Base-by-base conservation (phyloP, 2,113 vertebrate genomes). In the Brachyhypopomus occidentalis region DNA sequence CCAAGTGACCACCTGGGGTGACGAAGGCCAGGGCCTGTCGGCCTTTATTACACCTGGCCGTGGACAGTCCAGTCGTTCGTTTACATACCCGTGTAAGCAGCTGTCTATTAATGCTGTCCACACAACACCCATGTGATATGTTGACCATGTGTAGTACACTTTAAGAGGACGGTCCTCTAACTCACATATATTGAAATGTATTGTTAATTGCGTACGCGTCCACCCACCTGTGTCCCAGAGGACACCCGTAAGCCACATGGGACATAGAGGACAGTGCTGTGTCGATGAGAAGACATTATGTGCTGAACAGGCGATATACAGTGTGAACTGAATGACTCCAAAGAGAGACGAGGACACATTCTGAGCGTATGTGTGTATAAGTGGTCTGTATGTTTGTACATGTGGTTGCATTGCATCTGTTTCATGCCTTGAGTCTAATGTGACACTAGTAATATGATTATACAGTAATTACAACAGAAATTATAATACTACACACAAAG, bases 301-400 rank as follows among this genome's bases (percentile, higher is more conserved):
- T 91, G 88, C 89, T 90, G 89, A 91, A 85, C 87, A 82, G 84
- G 87, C 88, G 81, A 81, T 87, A 84, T 75, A 63, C 62, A 30
- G 30, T 75, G 72, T 82, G 85, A 86, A 75, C 76, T 77, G 86
- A 86, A 87, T 86, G 86, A 82, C 72, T 80, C 64, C 80, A 62
- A 27, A 69, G 22, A 71, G 76, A 36, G 75, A 82, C 34, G 16
- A 78, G 34, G 83, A 75, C 38, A 75, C 71, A 22, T 22, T 38
- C 9, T 56, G 17, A 38, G 30, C 12, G 17, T 25, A 9, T 66
- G 58, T 64, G 41, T 20, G 45, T 52, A 14, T 52, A 52, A 1
- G 8, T 52, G 45, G 23, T 66, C 25, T 17, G 12, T 66, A 1
- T 34, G 5, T 17, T 6, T 30, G 60, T 63, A 25, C 12, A 63